Base-by-base conservation (phyloP, 2,888 invertebrate species). In the Leptarthrus brevirostris region DNA sequence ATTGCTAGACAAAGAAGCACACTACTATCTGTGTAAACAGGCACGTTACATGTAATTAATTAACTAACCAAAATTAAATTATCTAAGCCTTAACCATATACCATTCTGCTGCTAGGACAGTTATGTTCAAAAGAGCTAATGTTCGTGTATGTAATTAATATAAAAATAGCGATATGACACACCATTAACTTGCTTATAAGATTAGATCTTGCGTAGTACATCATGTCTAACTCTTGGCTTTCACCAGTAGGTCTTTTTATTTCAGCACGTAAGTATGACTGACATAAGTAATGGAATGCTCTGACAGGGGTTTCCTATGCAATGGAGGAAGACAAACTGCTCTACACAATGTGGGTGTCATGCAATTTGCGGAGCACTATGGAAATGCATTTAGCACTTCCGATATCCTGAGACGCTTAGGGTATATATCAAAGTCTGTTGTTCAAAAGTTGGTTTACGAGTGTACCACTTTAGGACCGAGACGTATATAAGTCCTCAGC, bases 351-450 rank as follows among this genome's bases (percentile, higher is more conserved):
- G 69, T 47, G 47, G 69, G 69, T 69, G 69, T 69, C 69, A 69
- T 69, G 69, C 69, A 69, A 69, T 69, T 69, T 69, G 30, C 52
- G 34, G 49, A 69, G 30, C 14, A 69, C 47, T 47, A 69, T 52
- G 52, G 34, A 47, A 56, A 24, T 66, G 47, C 66, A 66, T 66
- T 66, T 47, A 66, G 16, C 66, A 30, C 26, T 66, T 66, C 47
- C 66, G 66, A 16, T 66, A 56, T 5, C 56, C 14, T 24, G 5
- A n/a, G 3, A 10, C 30, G n/a, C 56, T 26, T 26, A 54, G 24
- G 12, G 1, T 26, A 26, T 54, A 5, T 54, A 54, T 5, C 30
- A 30, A 30, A 30, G 30, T 8, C 8, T 6, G 14, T 56, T 3
- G 16, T 30, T 16, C 2, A 56, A 30, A 10, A 26, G 6, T 3